A percentile compares a stretch with the other conserved stretches of the same genome.
Evolutionary conservation across 2,888 invertebrate species (phyloP).

Genomic region (Dorcus hopei): DNA sequence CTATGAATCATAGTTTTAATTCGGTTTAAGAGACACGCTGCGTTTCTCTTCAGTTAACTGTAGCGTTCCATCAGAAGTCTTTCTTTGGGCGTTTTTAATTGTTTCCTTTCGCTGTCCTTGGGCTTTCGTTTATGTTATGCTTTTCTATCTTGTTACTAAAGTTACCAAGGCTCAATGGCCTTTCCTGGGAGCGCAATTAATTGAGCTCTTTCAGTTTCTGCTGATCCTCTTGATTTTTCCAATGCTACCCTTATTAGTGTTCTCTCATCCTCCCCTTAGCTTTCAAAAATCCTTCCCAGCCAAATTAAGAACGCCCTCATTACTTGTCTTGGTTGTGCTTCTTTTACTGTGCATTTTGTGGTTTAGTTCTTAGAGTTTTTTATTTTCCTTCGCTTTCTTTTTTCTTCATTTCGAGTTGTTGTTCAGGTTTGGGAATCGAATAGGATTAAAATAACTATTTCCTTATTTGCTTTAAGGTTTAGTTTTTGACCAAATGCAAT

Average conservation of each 20-base stretch:
- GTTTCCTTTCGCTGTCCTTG: conserved; percentile 58
- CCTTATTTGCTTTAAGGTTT: no score
- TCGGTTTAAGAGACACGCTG: conserved; percentile 43
- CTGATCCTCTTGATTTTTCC: conserved; percentile 55
- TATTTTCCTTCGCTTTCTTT: no score
- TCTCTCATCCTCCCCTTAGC: conserved; percentile 50
- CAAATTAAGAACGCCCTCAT: conserved; percentile 44
- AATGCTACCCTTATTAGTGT: conserved; percentile 57
- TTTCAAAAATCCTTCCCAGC: conserved; percentile 52
- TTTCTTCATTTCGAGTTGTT: no score
- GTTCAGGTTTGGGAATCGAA: no score
- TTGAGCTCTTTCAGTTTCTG: conserved; percentile 57
- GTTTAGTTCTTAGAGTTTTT: no score
- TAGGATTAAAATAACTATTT: no score
- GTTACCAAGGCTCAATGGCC: conserved; percentile 57
- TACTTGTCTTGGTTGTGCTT: no score
- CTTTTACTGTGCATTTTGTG: no score
- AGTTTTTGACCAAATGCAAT: no score
- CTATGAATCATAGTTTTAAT: conserved; percentile 31
- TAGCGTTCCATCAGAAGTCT: conserved; percentile 56
- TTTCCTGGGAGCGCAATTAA: conserved; percentile 46
- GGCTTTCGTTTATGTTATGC: conserved; percentile 54
- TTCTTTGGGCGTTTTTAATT: conserved; percentile 51
- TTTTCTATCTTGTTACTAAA: conserved; percentile 60
- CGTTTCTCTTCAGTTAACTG: conserved; percentile 60